Evolutionary conservation across 2,888 invertebrate genomes (phyloP), one percentile per base, ranked within the genome.

Genomic region (Enchytraeus crypticus): DNA sequence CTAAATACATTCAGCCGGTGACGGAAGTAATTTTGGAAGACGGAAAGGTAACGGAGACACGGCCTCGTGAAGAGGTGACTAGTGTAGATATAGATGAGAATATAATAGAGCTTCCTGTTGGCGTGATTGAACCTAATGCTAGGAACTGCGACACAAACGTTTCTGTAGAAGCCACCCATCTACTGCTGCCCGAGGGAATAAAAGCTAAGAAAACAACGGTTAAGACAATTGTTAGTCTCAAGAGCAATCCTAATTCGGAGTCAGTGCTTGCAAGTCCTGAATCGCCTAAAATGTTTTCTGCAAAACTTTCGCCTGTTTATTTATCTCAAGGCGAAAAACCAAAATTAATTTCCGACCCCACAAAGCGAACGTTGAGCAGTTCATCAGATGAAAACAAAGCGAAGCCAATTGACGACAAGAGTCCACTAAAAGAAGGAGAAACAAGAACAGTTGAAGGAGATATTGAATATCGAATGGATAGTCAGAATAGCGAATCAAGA

Each of bases 41-140:
- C 26, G 56, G 56, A 26, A 46, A 43, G 26, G 43, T 45, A 32
- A 46, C 21, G 1, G 29, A 43, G 8, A 45, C 56, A 46, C 38
- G 23, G 21, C 56, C 29, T 5, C 27, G 3, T 2, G 56, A 56
- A 26, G 56, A 56, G 26, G 26, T 56, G 18, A 46, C 45, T 45
- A 46, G 46, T 27, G 43, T 38, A 21, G 56, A 56, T 29, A 56
- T 56, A n/a, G 56, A 56, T 27, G 56, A 56, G 23, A 56, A 56
- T 46, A 29, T 43, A 5, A 27, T 56, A 14, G 27, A 56, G 43
- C 27, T 56, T n/a, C 56, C 56, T 1, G 46, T 45, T 2, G 56
- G 56, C 2, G 46, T 45, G 21, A 56, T 56, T 45, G 56, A 56
- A 46, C 56, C 56, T 27, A 56, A 56, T 18, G 43, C 56, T 21